These are phyloP conservation scores for Drosophila sproati DNA, from an alignment of 1,140 invertebrate species.

Conservation along the genomic window DNA sequence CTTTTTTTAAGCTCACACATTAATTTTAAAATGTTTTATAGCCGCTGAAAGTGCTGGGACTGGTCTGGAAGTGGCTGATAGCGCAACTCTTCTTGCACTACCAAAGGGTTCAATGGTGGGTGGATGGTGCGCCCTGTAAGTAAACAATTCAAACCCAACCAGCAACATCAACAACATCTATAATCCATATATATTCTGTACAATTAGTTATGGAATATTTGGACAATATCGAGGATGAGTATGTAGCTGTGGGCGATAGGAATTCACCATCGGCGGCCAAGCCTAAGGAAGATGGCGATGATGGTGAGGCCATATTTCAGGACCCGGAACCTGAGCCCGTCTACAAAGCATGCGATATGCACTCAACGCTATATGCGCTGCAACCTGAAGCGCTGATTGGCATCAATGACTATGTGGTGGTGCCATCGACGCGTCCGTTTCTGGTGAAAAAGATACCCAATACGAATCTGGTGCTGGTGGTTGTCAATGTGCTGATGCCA, in stretches of 20 bases:
- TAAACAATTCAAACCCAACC: background rate
- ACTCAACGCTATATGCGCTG: conserved; percentile 88
- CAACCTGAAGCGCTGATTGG: conserved; percentile 87
- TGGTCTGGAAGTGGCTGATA: conserved; percentile 74
- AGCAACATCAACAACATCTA: background rate
- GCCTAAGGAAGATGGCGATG: conserved; percentile 78
- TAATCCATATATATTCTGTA: background rate
- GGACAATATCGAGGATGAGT: conserved; percentile 75
- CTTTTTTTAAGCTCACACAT: too few species aligned
- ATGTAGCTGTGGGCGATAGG: conserved; percentile 72
- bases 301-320: conserved; percentile 75
- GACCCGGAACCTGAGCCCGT: conserved; percentile 79
- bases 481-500: conserved; percentile 85
- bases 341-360: conserved; percentile 88
- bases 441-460: conserved; percentile 89
- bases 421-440: conserved; percentile 86
- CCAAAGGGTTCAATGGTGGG: conserved; percentile 76
- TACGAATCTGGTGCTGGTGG: conserved; percentile 92
- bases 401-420: conserved; percentile 84
- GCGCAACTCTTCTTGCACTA: conserved; percentile 72
- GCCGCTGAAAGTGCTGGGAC: conserved; percentile 65
- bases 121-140: conserved; percentile 82
- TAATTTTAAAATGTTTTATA: conserved; percentile 15
- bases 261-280: conserved; percentile 71
- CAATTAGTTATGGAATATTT: conserved; percentile 71